Evolutionary conservation across 2,888 invertebrate genomes (phyloP), one percentile per base, ranked within the genome.

Genomic region (Drepanosiphum platanoidis): DNA sequence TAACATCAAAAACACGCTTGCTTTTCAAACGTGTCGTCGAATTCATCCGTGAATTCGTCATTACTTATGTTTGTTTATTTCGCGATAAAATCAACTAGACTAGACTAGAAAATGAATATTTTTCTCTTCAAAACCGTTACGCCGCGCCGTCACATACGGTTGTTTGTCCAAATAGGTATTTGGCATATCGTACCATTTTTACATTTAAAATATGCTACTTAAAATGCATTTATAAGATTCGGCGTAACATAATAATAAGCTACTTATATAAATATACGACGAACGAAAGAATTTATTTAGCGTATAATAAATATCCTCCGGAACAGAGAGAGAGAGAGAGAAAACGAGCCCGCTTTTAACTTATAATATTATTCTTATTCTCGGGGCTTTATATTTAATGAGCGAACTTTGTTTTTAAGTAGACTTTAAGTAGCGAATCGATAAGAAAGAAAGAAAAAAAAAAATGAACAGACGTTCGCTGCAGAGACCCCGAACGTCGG

Each of bases 351-450:
- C 18, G n/a, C 42, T 80, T 52, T 70, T 68, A 70, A 80, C 68
- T 80, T 79, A 70, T 80, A 34, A 70, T 77, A 11, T 36, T 75
- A 75, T 80, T 80, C 52, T 36, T 70, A 27, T 13, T 5, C n/a
- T n/a, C n/a, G n/a, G n/a, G 66, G 27, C 18, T 80, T 52, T 36
- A 13, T 70, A 27, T 72, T 70, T 80, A 80, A 80, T 70, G 80
- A 80, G 27, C 36, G 27, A 80, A 80, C 80, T 80, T 80, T 80
- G 46, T 36, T 46, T 34, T 70, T 11, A 36, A 80, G 52, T 80
- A n/a, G 52, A 80, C 80, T 34, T 27, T 68, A 36, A n/a, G n/a
- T n/a, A n/a, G n/a, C 3, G 3, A 80, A 52, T 70, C 66, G 34
- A 68, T 52, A 79, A 46, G 8, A 11, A 30, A 1, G 18, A 61